Evolutionary conservation across 2,113 vertebrate species (phyloP), one percentile per base, ranked within the genome.

Genomic region (Polypterus bichir): DNA sequence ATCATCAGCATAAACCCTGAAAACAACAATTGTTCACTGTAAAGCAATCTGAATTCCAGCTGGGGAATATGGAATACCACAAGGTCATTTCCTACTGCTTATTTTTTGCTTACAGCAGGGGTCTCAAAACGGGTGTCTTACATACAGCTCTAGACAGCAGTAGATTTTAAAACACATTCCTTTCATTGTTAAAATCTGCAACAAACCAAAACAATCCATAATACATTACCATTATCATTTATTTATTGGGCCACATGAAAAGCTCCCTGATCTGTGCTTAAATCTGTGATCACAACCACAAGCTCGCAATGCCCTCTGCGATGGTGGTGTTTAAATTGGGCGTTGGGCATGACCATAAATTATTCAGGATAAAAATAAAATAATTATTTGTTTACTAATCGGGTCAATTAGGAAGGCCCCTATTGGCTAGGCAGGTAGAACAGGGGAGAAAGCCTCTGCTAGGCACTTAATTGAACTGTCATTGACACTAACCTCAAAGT

Each of bases 171-270:
- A 80, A 70, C 60, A 72, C 72, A 72, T 76, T 79, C 64, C 49
- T 70, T 76, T 81, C 81, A 81, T 80, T 79, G 76, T 74, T 79
- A 78, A 80, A 80, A 80, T 76, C 76, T 78, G 72, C 79, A 78
- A 83, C 75, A 74, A 83, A 80, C 73, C 68, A 74, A 71, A 60
- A 63, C 70, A 79, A 85, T 85, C 78, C 76, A 86, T 86, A 81
- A 86, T 84, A 71, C 75, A 84, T 84, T 78, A 71, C 69, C 67
- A 62, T 61, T 76, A 86, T 86, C 73, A 83, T 81, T 86, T 84
- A 86, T 86, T 85, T 67, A 86, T 86, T 72, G 3, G 27, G 71
- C 63, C 66, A 27, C 56, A 58, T 45, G 44, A 58, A 58, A 58
- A 8, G 44, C 56, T 58, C 59, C 59, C 59, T 67, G 70, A 77